Conservation (phyloP, 2,888 invertebrate species). For the Callyntrura sp. region DNA sequence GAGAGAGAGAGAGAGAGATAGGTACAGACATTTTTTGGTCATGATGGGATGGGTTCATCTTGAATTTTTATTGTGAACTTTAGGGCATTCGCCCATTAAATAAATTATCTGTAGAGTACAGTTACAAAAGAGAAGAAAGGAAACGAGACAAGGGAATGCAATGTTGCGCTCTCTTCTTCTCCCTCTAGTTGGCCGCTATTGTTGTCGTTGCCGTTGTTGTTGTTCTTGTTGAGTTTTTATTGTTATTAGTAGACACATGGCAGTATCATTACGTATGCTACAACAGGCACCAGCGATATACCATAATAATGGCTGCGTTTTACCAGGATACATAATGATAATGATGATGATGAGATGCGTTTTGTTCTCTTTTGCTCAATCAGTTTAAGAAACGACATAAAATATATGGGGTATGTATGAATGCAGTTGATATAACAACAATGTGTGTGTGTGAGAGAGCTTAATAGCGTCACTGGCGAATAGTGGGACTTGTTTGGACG, state of each 20-base stretch:
- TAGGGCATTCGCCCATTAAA: slow-evolving; percentile 76
- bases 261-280: neutral
- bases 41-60: slow-evolving; percentile 76
- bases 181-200: neutral
- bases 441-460: neutral
- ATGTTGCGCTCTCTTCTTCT: neutral
- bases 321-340: neutral
- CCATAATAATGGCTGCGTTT: too few relatives aligned
- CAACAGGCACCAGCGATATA: too few relatives aligned
- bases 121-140: slow-evolving; percentile 56
- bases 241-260: neutral
- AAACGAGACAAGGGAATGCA: neutral
- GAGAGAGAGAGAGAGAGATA: too few relatives aligned
- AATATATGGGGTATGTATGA: too few relatives aligned
- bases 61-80: slow-evolving; percentile 73
- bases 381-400: neutral
- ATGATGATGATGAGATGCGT: neutral
- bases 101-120: slow-evolving; percentile 73
- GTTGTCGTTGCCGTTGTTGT: slow-evolving; percentile 9
- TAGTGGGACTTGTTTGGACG: neutral
- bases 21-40: slow-evolving; percentile 57
- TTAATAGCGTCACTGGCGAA: neutral
- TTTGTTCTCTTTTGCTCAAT: slow-evolving; percentile 11
- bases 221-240: slow-evolving; percentile 16
- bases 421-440: neutral